A percentile compares a stretch with the other conserved stretches of the same genome.
phyloP scores from a whole-genome alignment of 2,888 invertebrate genomes.

The Andricus curvator region DNA sequence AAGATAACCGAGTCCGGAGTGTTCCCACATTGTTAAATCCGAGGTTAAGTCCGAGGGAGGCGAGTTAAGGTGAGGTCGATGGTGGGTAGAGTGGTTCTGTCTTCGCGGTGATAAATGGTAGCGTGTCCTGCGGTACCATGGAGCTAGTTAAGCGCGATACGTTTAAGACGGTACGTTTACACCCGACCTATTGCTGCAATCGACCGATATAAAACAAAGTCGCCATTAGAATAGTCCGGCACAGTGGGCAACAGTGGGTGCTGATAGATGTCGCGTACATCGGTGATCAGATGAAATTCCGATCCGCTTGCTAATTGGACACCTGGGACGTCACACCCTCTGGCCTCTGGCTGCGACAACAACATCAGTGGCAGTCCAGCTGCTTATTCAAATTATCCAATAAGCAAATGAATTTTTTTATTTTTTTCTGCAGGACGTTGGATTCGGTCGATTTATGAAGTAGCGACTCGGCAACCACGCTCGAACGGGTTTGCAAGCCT shows the following conservation, averaged over 20 bases:
- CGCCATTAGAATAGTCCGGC: constrained; percentile 29
- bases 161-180: constrained; percentile 45
- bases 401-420: constrained; percentile 45
- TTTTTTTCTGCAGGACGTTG: constrained; percentile 5
- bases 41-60: constrained; percentile 52
- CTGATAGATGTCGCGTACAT: constrained; percentile 38
- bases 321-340: constrained; percentile 55
- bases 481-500: constrained; percentile 53
- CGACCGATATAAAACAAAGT: constrained; percentile 43
- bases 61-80: constrained; percentile 52
- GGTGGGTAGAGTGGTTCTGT: constrained; percentile 56
- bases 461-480: constrained; percentile 45
- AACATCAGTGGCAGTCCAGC: constrained; percentile 44
- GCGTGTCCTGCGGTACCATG: constrained; percentile 52
- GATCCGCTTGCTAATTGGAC: constrained; percentile 57
- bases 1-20: constrained; percentile 56
- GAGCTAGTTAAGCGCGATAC: constrained; percentile 54
- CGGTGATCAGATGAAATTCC: constrained; percentile 36
- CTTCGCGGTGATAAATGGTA: constrained; percentile 59
- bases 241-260: constrained; percentile 37
- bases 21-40: constrained; percentile 60
- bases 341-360: background rate
- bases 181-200: constrained; percentile 42
- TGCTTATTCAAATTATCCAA: constrained; percentile 51
- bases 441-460: constrained; percentile 52